phyloP scores from a whole-genome alignment of 2,797 vertebrate genomes.

The Sebastes goodei region DNA sequence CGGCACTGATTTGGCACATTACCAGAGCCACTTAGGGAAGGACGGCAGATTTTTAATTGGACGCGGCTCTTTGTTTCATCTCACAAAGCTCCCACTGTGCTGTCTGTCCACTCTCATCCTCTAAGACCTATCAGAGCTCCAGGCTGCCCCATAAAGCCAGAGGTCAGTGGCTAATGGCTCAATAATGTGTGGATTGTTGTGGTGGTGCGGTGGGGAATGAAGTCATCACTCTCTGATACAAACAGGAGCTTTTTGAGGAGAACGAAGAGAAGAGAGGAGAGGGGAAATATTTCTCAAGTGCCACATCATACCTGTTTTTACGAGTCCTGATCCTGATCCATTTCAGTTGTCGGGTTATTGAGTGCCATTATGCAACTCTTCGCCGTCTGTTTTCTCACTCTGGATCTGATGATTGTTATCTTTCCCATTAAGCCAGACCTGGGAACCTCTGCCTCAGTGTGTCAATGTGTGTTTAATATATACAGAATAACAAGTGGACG shows the following conservation, averaged over 20 bases:
- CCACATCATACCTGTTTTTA: conserved; percentile 26
- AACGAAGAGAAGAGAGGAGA: conserved; percentile 1
- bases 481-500: conserved; percentile 27
- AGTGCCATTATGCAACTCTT: conserved; percentile 42
- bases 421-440: conserved; percentile 28
- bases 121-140: conserved; percentile 37
- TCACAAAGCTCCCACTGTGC: conserved; percentile 71
- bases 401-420: conserved; percentile 43
- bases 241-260: conserved; percentile 56
- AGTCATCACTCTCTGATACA: conserved; percentile 32
- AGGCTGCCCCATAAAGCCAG: conserved; percentile 44
- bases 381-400: conserved; percentile 43
- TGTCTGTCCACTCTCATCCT: conserved; percentile 44
- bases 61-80: conserved; percentile 66
- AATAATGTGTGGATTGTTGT: conserved; percentile 74
- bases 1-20: conserved; percentile 20
- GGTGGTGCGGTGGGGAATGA: conserved; percentile 29
- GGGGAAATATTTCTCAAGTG: background rate
- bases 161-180: conserved; percentile 68
- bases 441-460: background rate
- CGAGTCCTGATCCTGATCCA: conserved; percentile 7
- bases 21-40: conserved; percentile 16
- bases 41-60: conserved; percentile 62
- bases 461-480: background rate
- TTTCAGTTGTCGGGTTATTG: conserved; percentile 25